A percentile compares a stretch with the other conserved stretches of the same genome.
These are phyloP conservation scores for Megalonaias nervosa DNA, from an alignment of 1,140 invertebrate genomes.

Conservation along the genomic window DNA sequence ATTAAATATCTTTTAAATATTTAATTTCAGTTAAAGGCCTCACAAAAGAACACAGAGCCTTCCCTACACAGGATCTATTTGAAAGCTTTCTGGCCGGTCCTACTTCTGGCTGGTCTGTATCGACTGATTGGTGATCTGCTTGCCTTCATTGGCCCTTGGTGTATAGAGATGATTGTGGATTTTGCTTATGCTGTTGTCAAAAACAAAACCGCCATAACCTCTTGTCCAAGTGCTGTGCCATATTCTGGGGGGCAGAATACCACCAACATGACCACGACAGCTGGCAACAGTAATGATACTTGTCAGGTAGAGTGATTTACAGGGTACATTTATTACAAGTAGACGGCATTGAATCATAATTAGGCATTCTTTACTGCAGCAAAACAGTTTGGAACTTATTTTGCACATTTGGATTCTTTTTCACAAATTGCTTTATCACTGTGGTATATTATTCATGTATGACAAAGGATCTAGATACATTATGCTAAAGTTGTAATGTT, in stretches of 20 bases:
- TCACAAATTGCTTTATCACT: too few species aligned
- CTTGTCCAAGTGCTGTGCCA: neutral
- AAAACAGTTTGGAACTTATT: too few species aligned
- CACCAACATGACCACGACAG: neutral
- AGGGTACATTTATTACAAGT: neutral
- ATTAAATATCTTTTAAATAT: neutral
- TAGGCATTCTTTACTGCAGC: neutral
- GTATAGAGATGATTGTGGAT: conserved; percentile 81
- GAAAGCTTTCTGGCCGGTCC: conserved; percentile 85
- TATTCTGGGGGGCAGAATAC: neutral
- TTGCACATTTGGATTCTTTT: too few species aligned
- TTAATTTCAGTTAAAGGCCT: conserved; percentile 44
- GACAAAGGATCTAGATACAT: too few species aligned
- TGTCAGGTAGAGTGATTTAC: neutral
- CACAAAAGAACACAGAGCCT: conserved; percentile 37
- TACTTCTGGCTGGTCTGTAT: conserved; percentile 83
- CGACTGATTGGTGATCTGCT: conserved; percentile 85
- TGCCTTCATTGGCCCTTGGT: conserved; percentile 83
- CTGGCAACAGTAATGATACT: neutral
- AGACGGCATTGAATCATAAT: neutral
- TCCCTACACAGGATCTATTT: conserved; percentile 73
- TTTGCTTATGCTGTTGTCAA: conserved; percentile 73
- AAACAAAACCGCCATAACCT: conserved; percentile 3
- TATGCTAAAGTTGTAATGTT: too few species aligned
- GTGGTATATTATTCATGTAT: too few species aligned